A percentile compares a stretch with the other conserved stretches of the same genome.
These are phyloP conservation scores for Brenthis daphne DNA, from an alignment of 2,888 invertebrate genomes.

Conservation along the genomic window DNA sequence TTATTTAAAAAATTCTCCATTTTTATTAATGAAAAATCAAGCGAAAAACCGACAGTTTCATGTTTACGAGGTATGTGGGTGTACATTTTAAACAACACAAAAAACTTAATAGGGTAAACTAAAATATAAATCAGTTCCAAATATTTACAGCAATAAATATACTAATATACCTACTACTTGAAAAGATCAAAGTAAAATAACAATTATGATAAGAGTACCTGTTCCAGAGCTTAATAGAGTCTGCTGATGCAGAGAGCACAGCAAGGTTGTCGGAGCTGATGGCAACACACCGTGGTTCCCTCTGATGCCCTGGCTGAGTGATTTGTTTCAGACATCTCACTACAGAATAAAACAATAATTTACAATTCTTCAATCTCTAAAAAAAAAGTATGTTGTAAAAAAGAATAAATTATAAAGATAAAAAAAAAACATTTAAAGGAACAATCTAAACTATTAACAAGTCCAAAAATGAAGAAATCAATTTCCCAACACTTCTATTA, in stretches of 20 bases:
- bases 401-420: too few species aligned
- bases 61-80: too few species aligned
- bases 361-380: not conserved
- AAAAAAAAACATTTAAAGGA: too few species aligned
- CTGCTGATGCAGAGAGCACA: slow-evolving; percentile 92
- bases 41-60: too few species aligned
- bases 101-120: too few species aligned
- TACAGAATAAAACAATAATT: slow-evolving; percentile 45
- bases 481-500: too few species aligned
- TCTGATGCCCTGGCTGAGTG: slow-evolving; percentile 91
- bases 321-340: slow-evolving; percentile 84
- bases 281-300: slow-evolving; percentile 92
- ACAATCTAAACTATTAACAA: too few species aligned
- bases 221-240: slow-evolving; percentile 97
- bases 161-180: not conserved
- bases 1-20: too few species aligned
- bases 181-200: not conserved
- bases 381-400: too few species aligned
- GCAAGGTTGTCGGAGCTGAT: slow-evolving; percentile 96
- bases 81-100: too few species aligned
- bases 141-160: not conserved
- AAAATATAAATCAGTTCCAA: not conserved
- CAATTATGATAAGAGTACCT: slow-evolving; percentile 71
- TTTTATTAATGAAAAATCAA: too few species aligned
- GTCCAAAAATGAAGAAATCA: too few species aligned